Evolutionary conservation across 1,140 invertebrate species (phyloP).

Genomic region (Drosophila asahinai): DNA sequence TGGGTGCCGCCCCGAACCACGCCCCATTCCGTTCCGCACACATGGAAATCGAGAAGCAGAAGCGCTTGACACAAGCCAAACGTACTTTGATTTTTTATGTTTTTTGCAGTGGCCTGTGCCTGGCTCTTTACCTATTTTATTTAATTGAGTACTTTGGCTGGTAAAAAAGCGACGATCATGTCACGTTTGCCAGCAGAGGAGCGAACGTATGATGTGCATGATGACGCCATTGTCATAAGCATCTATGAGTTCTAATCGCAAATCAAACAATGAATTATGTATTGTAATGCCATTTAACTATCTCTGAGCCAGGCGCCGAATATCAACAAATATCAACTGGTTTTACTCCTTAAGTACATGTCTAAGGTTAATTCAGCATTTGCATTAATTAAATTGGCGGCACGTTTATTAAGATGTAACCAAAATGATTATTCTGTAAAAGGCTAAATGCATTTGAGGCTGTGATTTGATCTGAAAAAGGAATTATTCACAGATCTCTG

Average conservation of each 20-base stretch:
- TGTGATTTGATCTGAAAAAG: neutral
- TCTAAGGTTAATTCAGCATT: slow-evolving; percentile 46
- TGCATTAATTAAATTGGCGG: slow-evolving; percentile 60
- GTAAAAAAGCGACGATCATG: slow-evolving; percentile 35
- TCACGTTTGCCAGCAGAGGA: slow-evolving; percentile 53
- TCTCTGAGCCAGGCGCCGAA: neutral
- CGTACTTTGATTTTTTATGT: slow-evolving; percentile 22
- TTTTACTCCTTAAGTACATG: slow-evolving; percentile 30
- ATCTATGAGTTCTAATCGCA: slow-evolving; percentile 52
- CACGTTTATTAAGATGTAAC: slow-evolving; percentile 39
- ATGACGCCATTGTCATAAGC: slow-evolving; percentile 61
- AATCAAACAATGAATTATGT: slow-evolving; percentile 75
- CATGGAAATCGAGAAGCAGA: slow-evolving; percentile 33
- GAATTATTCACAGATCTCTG: neutral
- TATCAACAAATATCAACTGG: slow-evolving; percentile 1
- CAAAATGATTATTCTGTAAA: slow-evolving; percentile 26
- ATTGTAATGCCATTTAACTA: slow-evolving; percentile 54
- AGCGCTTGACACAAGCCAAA: slow-evolving; percentile 53
- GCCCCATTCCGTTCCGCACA: slow-evolving; percentile 23
- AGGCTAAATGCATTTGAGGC: slow-evolving; percentile 4
- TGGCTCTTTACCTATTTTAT: slow-evolving; percentile 65
- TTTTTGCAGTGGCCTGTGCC: slow-evolving; percentile 24
- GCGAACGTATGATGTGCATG: slow-evolving; percentile 27
- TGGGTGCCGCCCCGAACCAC: slow-evolving; percentile 24
- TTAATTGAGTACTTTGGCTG: slow-evolving; percentile 66